These are phyloP conservation scores for Semnopithecus entellus DNA, from an alignment of 2,113 vertebrate species.

Conservation along the genomic window DNA sequence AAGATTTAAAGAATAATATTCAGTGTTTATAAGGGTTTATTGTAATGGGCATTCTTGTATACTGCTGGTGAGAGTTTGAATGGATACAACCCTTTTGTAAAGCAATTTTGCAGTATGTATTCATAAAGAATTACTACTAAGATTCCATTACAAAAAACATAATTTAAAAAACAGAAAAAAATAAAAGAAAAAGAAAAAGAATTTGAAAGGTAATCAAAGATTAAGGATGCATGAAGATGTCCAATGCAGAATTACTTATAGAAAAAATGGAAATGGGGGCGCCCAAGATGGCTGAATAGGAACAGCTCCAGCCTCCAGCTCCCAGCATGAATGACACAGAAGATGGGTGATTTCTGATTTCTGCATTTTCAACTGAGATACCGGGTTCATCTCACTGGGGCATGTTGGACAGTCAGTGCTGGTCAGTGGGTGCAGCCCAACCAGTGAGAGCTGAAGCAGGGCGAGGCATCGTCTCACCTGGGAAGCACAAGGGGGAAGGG, in stretches of 20 bases:
- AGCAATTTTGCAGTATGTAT: background rate
- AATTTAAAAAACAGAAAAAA: no score
- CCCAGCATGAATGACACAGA: no score
- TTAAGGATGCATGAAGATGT: background rate
- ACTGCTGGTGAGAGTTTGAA: background rate
- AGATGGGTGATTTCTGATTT: no score
- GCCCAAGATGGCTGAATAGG: no score
- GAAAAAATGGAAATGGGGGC: background rate
- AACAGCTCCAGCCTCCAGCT: no score
- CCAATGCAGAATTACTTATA: background rate
- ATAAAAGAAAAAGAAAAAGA: background rate
- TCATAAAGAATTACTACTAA: background rate
- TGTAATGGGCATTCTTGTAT: background rate
- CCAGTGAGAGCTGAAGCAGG: no score
- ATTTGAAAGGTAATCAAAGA: background rate
- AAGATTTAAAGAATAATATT: background rate
- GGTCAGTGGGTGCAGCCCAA: no score
- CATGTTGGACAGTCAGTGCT: no score
- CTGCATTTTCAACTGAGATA: no score
- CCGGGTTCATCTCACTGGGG: no score
- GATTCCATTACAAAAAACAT: background rate
- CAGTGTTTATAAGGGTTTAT: background rate
- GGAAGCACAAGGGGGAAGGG: no score
- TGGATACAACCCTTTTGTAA: background rate
- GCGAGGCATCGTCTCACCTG: no score